phyloP scores from a whole-genome alignment of 2,797 vertebrate species.

The Taenioides sp. region DNA sequence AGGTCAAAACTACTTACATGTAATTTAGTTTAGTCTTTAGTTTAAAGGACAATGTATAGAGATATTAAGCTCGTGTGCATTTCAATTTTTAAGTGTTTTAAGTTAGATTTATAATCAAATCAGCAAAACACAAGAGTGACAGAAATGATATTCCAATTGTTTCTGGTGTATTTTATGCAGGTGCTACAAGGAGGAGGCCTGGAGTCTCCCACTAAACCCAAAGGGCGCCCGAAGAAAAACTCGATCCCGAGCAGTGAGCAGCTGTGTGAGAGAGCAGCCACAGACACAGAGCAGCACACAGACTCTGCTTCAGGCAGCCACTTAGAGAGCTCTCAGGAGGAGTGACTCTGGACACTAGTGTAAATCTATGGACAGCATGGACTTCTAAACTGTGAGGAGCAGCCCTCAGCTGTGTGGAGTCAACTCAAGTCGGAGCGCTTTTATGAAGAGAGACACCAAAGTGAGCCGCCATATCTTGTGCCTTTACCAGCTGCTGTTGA shows the following conservation, averaged over 20 bases:
- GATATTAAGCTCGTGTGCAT: background rate
- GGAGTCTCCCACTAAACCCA: slow-evolving; percentile 96
- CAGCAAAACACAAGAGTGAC: background rate
- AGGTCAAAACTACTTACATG: background rate
- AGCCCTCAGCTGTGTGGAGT: slow-evolving; percentile 9
- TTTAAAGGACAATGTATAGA: too few relatives aligned
- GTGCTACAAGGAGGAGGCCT: slow-evolving; percentile 95
- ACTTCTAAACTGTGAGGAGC: background rate
- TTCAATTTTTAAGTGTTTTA: background rate
- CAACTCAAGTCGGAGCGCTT: slow-evolving; percentile 34
- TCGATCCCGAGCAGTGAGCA: slow-evolving; percentile 96
- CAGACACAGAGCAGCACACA: slow-evolving; percentile 81
- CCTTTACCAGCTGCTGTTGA: slow-evolving; percentile 47
- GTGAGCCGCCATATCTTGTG: slow-evolving; percentile 14
- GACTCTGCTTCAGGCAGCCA: slow-evolving; percentile 74
- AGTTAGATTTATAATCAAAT: background rate
- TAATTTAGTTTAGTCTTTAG: too few relatives aligned
- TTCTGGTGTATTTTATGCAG: slow-evolving; percentile 61
- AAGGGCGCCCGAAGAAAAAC: slow-evolving; percentile 98
- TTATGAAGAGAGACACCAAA: slow-evolving; percentile 21
- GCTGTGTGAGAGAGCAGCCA: slow-evolving; percentile 82
- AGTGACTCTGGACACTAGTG: slow-evolving; percentile 68
- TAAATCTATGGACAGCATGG: slow-evolving; percentile 24
- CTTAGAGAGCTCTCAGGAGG: slow-evolving; percentile 83
- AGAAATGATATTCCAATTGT: background rate